Base-by-base conservation (phyloP, 2,797 vertebrate genomes). In the Leptatherina wallacei region DNA sequence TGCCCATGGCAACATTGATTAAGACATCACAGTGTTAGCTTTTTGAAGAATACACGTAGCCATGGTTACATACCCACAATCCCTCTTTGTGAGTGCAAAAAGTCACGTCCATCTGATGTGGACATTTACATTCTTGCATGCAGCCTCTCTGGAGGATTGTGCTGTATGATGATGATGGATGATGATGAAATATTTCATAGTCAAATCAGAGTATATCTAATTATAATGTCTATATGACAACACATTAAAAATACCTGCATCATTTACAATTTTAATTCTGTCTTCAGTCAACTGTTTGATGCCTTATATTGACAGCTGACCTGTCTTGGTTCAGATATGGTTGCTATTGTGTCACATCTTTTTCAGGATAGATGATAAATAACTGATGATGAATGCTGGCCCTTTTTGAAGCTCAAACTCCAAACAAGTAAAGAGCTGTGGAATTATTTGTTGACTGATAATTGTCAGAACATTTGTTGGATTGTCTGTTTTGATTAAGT, bases 381-480 rank as follows among this genome's bases (percentile, higher is more conserved):
- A 10, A 67, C 54, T 54, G 13, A 54, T 4, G 7, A 1, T 56
- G 54, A 56, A 30, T 14, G 54, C 49, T 47, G 32, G 10, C 9
- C 55, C 13, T 59, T 56, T 49, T 6, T 47, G 6, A n/a, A 44
- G 12, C n/a, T 38, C 27, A 33, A 38, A 0, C 24, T 40, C 2
- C 1, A 47, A 70, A 32, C 22, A 58, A 63, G 16, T 58, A 11
- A 58, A n/a, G 8, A 14, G 29, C 2, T 27, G 64, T 55, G 27
- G 18, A 70, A 8, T 51, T 54, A 47, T 32, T 35, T 5, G 47
- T 24, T 75, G 14, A 32, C 29, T 30, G 16, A 61, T 67, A 49
- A 32, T 47, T 33, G 22, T 10, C 38, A 55, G 8, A 44, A 10
- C 33, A 2, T 59, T n/a, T 24, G 6, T 57, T 61, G 3, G 36